Base-by-base conservation (phyloP, 1,140 invertebrate species). In the Drosophila baimaii region DNA sequence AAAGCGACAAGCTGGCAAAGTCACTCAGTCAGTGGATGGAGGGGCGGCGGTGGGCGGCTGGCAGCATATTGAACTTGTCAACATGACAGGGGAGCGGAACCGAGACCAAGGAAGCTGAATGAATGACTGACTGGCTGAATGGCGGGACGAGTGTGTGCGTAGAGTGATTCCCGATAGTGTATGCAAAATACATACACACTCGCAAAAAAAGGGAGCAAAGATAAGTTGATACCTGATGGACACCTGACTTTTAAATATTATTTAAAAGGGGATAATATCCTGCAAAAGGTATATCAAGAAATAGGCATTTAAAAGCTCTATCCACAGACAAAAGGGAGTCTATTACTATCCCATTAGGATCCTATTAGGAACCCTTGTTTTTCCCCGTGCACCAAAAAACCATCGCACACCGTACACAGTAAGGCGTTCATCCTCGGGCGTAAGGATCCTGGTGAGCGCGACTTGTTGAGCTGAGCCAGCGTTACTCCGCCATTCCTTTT, bases 21-120 rank as follows among this genome's bases (percentile, higher is more conserved):
- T 79, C 70, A 81, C 46, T 69, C 81, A 41, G 54, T 49, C 76
- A 35, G 56, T 33, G 19, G 49, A 25, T 39, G 51, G 59, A 17
- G 43, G 31, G 27, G 19, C 57, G 49, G 41, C 19, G n/a, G 23
- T 51, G 41, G 35, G 56, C 33, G 27, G 25, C 35, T 56, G 13
- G 73, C 25, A 81, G 46, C 83, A 72, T 76, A 86, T 86, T 82
- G 78, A 86, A 79, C 70, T 82, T 86, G 83, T 86, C 79, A 81
- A 78, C 82, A 75, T 81, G 74, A 71, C 56, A 66, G 56, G 57
- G 59, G 47, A 86, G 33, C 79, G 79, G 79, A 88, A 79, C 63
- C 43, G 57, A 51, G 29, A 27, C 44, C 56, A 44, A 52, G 71
- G 41, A 41, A 59, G 65, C 54, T 69, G 70, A 76, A 76, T 86